Evolutionary conservation across 2,888 invertebrate genomes (phyloP), one percentile per base, ranked within the genome.

Genomic region (Prostheceraeus crozeri): DNA sequence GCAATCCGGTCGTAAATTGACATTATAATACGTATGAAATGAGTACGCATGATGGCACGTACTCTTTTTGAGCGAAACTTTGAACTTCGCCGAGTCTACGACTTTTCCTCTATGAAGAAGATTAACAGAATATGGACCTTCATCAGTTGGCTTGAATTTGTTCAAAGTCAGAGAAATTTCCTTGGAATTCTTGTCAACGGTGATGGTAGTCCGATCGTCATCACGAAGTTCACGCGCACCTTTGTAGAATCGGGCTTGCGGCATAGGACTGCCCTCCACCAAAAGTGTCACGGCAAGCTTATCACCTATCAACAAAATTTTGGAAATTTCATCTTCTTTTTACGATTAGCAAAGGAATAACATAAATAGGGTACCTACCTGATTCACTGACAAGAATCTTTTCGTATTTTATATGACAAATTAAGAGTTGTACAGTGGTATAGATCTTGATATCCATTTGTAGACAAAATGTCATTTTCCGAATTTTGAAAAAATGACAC

Each of bases 61-160:
- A 25, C 48, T 23, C 23, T 46, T 89, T 70, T 93, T 93, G 62
- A 98, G 94, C 76, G 89, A 94, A 66, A 98, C 83, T 72, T 86
- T 86, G 83, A 89, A 88, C 76, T 93, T 93, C 62, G 90, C 91
- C 0, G 87, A 84, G 78, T 98, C 98, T 74, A 71, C 68, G 2
- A 68, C 67, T 25, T 89, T 88, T 62, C 96, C 96, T 72, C 91
- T 88, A 66, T 85, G 84, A 76, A 96, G 94, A 73, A 86, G 86
- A 66, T 96, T 84, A 66, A 88, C 85, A 71, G 93, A 82, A 80
- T 93, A 98, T 79, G 86, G 87, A 57, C 89, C 90, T 79, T 96
- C 94, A 84, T 98, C 98, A 71, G 88, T 87, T 48, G 90, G 87
- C 74, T 93, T 90, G 67, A 89, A 84, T 81, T 96, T 96, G 69